Base-by-base conservation (phyloP, 2,888 invertebrate species). In the Mesochorus sp. region DNA sequence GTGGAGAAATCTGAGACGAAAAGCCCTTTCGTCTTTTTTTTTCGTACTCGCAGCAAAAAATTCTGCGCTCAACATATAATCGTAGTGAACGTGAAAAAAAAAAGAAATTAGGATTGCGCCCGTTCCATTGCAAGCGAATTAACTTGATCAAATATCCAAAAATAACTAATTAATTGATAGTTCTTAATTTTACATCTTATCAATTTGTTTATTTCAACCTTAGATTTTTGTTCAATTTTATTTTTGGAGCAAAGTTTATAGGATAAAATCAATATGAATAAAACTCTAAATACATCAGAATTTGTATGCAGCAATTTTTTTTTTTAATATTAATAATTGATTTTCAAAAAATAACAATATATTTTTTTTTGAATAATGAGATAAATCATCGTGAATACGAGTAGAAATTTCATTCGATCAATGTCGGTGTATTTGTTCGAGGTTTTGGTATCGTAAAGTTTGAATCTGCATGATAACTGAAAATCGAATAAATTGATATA, bases 1-100 rank as follows among this genome's bases (percentile, higher is more conserved):
- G 77, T 49, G 55, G 49, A 39, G 77, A 77, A 73, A 77, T 77
- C 68, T 28, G 77, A 77, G 72, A 77, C 73, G 68, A 34, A 39
- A 49, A 76, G 47, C 62, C 53, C 47, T 64, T 57, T 47, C 24
- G 47, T 61, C n/a, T 76, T 37, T 61, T 51, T 59, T 59, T 44
- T 21, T 55, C 14, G 14, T 24, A 44, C 34, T 37, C 14, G n/a
- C 42, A 44, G 49, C 42, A 71, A 64, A 42, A 71, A 76, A 49
- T 71, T 34, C 19, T 17, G 49, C 19, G 49, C n/a, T 19, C 49
- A 47, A 34, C 34, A 17, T 21, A 49, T 57, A 49, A 21, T 44
- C 44, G 19, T 34, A 5, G 34, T 3, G 12, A 51, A 17, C 19
- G n/a, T n/a, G n/a, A n/a, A n/a, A n/a, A n/a, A n/a, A n/a, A n/a